Conservation (phyloP, 2,113 vertebrate genomes). For the Plectropomus leopardus region DNA sequence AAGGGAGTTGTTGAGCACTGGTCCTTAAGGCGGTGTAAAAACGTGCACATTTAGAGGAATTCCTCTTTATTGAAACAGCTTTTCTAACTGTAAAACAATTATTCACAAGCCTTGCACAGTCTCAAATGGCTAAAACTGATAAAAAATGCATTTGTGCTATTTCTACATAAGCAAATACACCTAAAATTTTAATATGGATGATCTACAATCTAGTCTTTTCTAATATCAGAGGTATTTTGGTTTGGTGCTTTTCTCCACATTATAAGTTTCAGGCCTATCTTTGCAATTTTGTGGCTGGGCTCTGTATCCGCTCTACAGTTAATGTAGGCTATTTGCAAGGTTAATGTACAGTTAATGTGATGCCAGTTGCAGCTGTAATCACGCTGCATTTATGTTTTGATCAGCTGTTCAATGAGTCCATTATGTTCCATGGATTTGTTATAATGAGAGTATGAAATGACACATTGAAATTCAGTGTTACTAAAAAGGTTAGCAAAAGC, state of each 20-base stretch:
- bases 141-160: not conserved
- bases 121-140: constrained; percentile 1
- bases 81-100: constrained; percentile 33
- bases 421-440: not conserved
- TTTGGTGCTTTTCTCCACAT: not conserved
- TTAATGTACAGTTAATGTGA: constrained; percentile 27
- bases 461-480: not conserved
- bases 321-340: constrained; percentile 6
- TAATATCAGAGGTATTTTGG: not conserved
- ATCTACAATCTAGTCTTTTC: not conserved
- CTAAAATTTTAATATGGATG: not conserved
- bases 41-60: constrained; percentile 13
- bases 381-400: constrained; percentile 1
- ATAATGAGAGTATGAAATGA: constrained; percentile 11
- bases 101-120: not conserved
- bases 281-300: not conserved
- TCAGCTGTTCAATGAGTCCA: not conserved
- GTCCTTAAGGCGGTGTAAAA: constrained; percentile 36
- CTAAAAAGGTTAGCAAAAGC: not conserved
- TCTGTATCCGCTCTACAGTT: not conserved
- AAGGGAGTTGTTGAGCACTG: constrained; percentile 25
- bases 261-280: not conserved
- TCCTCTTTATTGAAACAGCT: not conserved
- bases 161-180: constrained; percentile 3
- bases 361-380: not conserved